phyloP scores from a whole-genome alignment of 2,888 invertebrate species.

The Lacanobia wlatinum region DNA sequence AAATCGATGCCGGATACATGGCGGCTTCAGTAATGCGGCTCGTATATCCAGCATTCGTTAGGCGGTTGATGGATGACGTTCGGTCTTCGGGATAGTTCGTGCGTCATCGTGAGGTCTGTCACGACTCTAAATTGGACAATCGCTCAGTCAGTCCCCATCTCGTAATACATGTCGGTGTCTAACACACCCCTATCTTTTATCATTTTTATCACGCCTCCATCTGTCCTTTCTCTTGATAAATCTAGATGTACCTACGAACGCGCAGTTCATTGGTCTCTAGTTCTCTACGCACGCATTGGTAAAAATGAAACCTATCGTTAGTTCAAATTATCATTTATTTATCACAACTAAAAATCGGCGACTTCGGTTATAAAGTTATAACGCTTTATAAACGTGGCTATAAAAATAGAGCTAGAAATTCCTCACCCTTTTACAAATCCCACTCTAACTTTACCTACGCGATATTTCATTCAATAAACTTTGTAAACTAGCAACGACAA shows the following conservation, averaged over 20 bases:
- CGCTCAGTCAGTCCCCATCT: constrained; percentile 67
- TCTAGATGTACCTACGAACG: constrained; percentile 17
- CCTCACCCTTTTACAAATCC: constrained; percentile 11
- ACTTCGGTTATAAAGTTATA: neutral
- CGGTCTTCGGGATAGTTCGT: constrained; percentile 44
- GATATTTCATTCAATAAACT: constrained; percentile 38
- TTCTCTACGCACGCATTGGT: neutral
- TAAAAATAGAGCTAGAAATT: constrained; percentile 16
- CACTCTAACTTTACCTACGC: constrained; percentile 25
- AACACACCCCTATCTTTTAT: constrained; percentile 53
- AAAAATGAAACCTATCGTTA: constrained; percentile 12
- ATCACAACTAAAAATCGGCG: neutral
- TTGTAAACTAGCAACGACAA: constrained; percentile 39
- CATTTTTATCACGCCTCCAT: constrained; percentile 47
- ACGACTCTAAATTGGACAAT: constrained; percentile 70
- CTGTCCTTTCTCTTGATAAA: constrained; percentile 46
- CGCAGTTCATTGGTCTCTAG: constrained; percentile 24
- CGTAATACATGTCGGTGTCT: constrained; percentile 58
- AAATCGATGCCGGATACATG: constrained; percentile 75
- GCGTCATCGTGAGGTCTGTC: constrained; percentile 69
- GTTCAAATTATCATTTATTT: constrained; percentile 13
- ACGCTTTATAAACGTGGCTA: neutral
- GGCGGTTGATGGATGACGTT: constrained; percentile 75
- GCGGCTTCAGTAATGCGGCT: constrained; percentile 73
- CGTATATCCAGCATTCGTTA: constrained; percentile 81